Evolutionary conservation across 2,113 vertebrate species (phyloP).

Genomic region (Scomber scombrus): DNA sequence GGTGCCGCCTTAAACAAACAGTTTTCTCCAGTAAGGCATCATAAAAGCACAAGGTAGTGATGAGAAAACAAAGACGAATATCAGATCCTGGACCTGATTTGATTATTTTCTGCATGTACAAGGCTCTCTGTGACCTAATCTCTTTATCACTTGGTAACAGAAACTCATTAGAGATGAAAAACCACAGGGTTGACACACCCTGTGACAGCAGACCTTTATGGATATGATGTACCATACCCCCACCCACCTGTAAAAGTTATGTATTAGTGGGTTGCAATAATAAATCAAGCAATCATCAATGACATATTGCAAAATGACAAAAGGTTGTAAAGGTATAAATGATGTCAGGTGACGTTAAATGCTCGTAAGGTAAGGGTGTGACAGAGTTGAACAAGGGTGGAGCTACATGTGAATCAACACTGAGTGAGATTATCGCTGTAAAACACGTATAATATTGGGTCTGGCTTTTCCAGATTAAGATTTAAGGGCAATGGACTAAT

Average conservation of each 20-base stretch:
- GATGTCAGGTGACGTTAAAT: background rate
- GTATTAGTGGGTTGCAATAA: background rate
- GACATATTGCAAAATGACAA: background rate
- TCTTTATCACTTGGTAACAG: constrained; percentile 63
- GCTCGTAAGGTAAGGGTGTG: constrained; percentile 25
- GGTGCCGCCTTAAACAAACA: constrained; percentile 45
- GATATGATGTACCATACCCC: background rate
- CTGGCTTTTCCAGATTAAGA: constrained; percentile 41
- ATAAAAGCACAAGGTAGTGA: constrained; percentile 19
- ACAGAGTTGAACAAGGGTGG: background rate
- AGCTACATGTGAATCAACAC: background rate
- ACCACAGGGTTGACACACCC: constrained; percentile 24
- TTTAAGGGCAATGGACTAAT: constrained; percentile 43
- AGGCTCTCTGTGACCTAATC: constrained; percentile 33
- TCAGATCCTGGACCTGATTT: constrained; percentile 48
- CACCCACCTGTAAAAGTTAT: background rate
- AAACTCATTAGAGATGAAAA: constrained; percentile 51
- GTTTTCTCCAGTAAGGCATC: constrained; percentile 11
- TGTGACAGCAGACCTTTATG: constrained; percentile 25
- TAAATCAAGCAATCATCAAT: background rate
- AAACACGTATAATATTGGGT: constrained; percentile 44
- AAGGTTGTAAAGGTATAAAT: constrained; percentile 1
- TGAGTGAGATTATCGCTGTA: constrained; percentile 4
- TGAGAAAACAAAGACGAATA: constrained; percentile 39
- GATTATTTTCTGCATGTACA: constrained; percentile 58